Conservation (phyloP, 2,797 vertebrate genomes). For the Peromyscus aztecus region DNA sequence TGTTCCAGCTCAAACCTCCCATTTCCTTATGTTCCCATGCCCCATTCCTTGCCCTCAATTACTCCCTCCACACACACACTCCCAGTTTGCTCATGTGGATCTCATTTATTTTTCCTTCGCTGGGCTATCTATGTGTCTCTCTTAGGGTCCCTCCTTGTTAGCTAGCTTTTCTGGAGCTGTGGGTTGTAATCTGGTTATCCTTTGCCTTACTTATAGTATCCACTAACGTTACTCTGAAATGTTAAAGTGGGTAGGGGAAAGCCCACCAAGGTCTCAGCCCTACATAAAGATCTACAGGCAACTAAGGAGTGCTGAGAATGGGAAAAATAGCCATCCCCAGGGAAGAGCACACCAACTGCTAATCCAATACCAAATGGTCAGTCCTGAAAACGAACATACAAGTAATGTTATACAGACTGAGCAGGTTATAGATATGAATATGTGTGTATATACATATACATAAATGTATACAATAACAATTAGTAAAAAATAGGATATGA, state of each 20-base stretch:
- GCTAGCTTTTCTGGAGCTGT: no score
- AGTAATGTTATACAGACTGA: neutral
- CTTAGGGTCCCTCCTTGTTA: no score
- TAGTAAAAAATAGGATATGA: neutral
- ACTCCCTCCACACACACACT: no score
- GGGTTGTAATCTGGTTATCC: no score
- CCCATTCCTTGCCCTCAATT: no score
- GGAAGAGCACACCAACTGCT: neutral
- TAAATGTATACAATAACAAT: neutral
- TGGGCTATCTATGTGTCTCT: no score
- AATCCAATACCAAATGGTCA: neutral
- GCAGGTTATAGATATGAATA: neutral
- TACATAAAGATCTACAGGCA: neutral
- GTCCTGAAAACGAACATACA: neutral
- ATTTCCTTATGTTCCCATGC: no score
- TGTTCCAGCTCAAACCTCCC: no score
- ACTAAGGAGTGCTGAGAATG: neutral
- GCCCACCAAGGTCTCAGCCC: neutral
- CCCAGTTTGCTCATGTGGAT: no score
- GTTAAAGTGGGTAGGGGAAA: neutral
- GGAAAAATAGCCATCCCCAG: neutral
- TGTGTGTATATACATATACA: neutral
- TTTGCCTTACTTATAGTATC: no score
- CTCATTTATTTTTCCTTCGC: no score
- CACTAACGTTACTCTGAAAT: slow-evolving; percentile 12